Evolutionary conservation across 2,113 vertebrate genomes (phyloP).

Genomic region (Pachyramphus minor): DNA sequence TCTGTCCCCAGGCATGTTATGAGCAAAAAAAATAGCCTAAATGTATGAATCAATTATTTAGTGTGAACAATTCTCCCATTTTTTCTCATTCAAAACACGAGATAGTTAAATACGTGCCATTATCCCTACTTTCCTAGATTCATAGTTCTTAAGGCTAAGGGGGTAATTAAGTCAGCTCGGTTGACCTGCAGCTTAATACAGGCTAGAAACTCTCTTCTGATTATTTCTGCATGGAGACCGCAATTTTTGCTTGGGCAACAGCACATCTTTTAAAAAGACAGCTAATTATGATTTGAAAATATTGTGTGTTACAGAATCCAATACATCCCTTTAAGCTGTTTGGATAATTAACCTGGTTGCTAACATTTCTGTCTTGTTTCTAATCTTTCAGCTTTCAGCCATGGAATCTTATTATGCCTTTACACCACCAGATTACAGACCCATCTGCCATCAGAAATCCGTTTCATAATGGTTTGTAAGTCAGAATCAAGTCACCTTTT

Average conservation of each 20-base stretch:
- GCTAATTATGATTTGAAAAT: constrained; percentile 5
- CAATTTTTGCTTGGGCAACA: constrained; percentile 7
- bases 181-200: constrained; percentile 10
- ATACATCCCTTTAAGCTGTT: background rate
- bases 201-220: background rate
- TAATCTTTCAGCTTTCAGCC: constrained; percentile 20
- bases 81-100: background rate
- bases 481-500: background rate
- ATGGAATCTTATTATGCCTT: background rate
- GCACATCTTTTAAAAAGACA: constrained; percentile 12
- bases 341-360: background rate
- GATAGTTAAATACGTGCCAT: background rate
- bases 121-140: background rate
- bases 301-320: background rate
- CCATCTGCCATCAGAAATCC: constrained; percentile 11
- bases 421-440: background rate
- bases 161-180: constrained; percentile 17
- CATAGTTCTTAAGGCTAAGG: background rate
- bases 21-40: background rate
- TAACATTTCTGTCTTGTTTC: constrained; percentile 2
- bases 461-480: background rate
- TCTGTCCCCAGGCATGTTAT: background rate
- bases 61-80: background rate
- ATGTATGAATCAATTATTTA: background rate
- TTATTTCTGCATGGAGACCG: constrained; percentile 1